phyloP scores from a whole-genome alignment of 2,888 invertebrate genomes.

The Tenodera sinensis region DNA sequence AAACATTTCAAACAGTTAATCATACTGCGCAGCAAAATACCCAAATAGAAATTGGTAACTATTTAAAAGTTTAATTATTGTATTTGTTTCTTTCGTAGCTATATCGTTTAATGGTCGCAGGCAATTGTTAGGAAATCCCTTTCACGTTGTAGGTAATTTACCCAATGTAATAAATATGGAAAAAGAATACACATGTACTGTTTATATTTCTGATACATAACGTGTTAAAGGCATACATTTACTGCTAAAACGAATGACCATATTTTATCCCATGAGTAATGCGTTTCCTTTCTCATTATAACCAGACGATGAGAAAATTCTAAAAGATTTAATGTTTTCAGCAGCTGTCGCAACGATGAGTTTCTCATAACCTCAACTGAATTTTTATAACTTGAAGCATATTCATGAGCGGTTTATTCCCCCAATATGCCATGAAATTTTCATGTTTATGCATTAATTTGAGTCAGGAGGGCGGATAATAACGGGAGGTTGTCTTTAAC shows the following conservation, averaged over 20 bases:
- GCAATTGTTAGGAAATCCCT: no score
- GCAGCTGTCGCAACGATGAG: no score
- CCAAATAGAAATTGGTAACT: no score
- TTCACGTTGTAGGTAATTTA: no score
- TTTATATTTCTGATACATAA: not conserved
- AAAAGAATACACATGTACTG: no score
- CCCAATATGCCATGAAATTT: not conserved
- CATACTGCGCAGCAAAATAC: no score
- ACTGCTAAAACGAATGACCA: not conserved
- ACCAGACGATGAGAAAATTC: not conserved
- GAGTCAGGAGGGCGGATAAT: not conserved
- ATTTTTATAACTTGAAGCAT: not conserved
- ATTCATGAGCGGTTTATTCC: not conserved
- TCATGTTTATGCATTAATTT: not conserved
- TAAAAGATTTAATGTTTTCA: not conserved
- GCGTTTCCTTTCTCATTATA: not conserved
- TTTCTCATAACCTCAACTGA: not conserved
- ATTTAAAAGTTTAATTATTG: no score
- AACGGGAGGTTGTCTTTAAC: not conserved
- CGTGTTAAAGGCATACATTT: not conserved
- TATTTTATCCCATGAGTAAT: not conserved
- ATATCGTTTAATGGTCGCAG: no score
- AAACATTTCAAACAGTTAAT: no score
- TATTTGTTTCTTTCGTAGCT: no score
- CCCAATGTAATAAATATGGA: no score